Percentiles rank a stretch among this genome's conserved stretches.
Conservation (phyloP, 2,888 invertebrate genomes). For the Sinohyriopsis cumingii region DNA sequence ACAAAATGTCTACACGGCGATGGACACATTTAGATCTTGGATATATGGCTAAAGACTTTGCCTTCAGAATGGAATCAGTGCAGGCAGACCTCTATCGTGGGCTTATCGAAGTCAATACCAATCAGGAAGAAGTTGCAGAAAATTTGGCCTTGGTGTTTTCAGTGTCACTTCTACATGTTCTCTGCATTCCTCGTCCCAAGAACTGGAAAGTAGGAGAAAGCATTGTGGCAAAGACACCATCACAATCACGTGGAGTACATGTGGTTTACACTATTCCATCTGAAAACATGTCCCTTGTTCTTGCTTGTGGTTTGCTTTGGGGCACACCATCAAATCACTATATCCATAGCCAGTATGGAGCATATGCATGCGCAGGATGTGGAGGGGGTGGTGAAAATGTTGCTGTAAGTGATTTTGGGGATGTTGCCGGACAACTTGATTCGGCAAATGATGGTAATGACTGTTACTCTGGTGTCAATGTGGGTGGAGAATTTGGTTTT, state of each 20-base stretch:
- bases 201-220: slow-evolving; percentile 42
- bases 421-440: neutral
- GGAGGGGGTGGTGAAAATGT: neutral
- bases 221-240: neutral
- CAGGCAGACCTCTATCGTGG: slow-evolving; percentile 57
- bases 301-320: slow-evolving; percentile 71
- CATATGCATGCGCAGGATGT: slow-evolving; percentile 8
- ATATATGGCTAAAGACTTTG: slow-evolving; percentile 39
- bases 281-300: slow-evolving; percentile 62
- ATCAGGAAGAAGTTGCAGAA: slow-evolving; percentile 68
- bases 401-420: slow-evolving; percentile 4
- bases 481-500: slow-evolving; percentile 27
- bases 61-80: slow-evolving; percentile 39
- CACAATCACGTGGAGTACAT: slow-evolving; percentile 3
- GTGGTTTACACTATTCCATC: slow-evolving; percentile 37
- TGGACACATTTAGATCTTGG: slow-evolving; percentile 39
- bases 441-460: slow-evolving; percentile 3
- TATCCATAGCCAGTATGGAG: slow-evolving; percentile 27
- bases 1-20: slow-evolving; percentile 37
- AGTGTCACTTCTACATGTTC: slow-evolving; percentile 72
- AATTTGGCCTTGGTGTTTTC: slow-evolving; percentile 72
- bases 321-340: slow-evolving; percentile 62
- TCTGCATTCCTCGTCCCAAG: slow-evolving; percentile 72
- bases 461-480: slow-evolving; percentile 1
- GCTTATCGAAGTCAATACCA: slow-evolving; percentile 43